A percentile compares a stretch with the other conserved stretches of the same genome.
Conservation (phyloP, 2,113 vertebrate species). For the Channa maculata region DNA sequence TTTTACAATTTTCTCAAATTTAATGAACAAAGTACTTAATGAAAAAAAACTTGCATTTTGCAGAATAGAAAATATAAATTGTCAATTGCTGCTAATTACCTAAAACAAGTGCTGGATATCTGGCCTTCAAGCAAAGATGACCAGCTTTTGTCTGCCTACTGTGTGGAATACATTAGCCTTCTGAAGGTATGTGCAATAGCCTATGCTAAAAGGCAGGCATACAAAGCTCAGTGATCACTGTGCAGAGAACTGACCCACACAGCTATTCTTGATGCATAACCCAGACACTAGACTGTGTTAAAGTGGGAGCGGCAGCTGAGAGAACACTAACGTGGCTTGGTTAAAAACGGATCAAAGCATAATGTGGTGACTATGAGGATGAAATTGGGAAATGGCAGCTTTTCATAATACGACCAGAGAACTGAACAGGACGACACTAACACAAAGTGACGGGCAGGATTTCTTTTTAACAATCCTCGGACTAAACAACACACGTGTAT, state of each 20-base stretch:
- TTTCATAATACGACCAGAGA: conserved; percentile 22
- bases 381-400: neutral
- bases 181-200: conserved; percentile 12
- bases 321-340: neutral
- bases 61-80: no score
- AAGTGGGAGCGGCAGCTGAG: conserved; percentile 28
- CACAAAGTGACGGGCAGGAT: neutral
- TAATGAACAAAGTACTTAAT: no score
- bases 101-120: neutral
- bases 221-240: conserved; percentile 31
- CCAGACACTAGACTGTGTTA: conserved; percentile 20
- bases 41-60: no score
- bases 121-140: neutral
- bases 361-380: conserved; percentile 16
- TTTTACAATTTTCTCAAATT: no score
- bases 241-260: neutral
- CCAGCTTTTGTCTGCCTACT: neutral
- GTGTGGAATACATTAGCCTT: neutral
- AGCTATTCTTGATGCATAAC: conserved; percentile 62
- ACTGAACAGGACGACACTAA: neutral
- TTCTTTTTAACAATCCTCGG: neutral
- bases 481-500: neutral
- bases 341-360: neutral
- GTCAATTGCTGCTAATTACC: neutral
- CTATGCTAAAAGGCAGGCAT: conserved; percentile 14